Evolutionary conservation across 1,140 invertebrate genomes (phyloP), one percentile per base, ranked within the genome.

Genomic region (Megalopta genalis): DNA sequence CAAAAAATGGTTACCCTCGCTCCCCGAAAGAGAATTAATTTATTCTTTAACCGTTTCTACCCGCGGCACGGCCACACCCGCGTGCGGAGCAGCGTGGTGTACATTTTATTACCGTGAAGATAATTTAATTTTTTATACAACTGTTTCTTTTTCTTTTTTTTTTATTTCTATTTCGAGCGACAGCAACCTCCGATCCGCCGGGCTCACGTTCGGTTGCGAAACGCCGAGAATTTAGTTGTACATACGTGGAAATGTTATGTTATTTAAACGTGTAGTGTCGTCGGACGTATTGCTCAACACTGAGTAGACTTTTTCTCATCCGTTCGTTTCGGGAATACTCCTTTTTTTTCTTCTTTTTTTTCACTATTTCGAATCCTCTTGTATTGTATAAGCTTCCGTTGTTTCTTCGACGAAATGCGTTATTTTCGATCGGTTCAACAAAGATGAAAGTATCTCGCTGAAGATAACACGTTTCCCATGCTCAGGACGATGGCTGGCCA

Each of bases 41-140:
- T 77, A 72, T 72, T 72, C 71, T 64, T 63, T 10, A 3, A 32
- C 8, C 16, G 16, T 21, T 23, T 3, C 9, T 16, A 2, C 10
- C 23, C 23, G 21, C 12, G 46, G 9, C 12, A 57, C 63, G 76
- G 76, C 72, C 54, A 68, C 69, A 46, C 32, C n/a, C 37, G 37
- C 6, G 16, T 67, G 32, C 32, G 32, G 54, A 8, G 74, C 23
- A 49, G 39, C 8, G 21, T 67, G 64, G 73, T 54, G 75, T 74
- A 78, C 7, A 73, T 74, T 64, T 75, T 77, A 66, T 67, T 77
- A 84, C 57, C 71, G 60, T 62, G 74, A 73, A 64, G 52, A 59
- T 83, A 77, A 83, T 81, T 80, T 77, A 78, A 78, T 77, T 78
- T 78, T 78, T 78, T 78, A 78, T 72, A 78, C 59, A 65, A 63